These are phyloP conservation scores for Aspidapion aeneum DNA, from an alignment of 2,888 invertebrate species.

Conservation along the genomic window DNA sequence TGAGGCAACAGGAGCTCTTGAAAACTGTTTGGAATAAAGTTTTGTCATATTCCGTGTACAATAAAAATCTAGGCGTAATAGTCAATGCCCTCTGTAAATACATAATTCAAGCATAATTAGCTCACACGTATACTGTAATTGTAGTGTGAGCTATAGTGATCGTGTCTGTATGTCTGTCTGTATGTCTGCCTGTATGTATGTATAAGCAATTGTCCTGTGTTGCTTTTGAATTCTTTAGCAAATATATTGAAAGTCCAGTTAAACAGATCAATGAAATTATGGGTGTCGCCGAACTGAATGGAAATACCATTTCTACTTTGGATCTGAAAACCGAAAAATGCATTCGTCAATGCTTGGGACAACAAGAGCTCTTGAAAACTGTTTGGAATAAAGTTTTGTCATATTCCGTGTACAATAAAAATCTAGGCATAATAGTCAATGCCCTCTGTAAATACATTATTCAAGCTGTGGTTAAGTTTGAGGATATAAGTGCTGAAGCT, in stretches of 20 bases:
- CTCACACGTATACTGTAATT: conserved; percentile 84
- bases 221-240: conserved; percentile 66
- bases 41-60: conserved; percentile 73
- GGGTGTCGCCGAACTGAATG: conserved; percentile 63
- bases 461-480: conserved; percentile 62
- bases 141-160: too few species aligned
- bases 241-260: conserved; percentile 72
- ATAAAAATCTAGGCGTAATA: conserved; percentile 60
- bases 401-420: conserved; percentile 67
- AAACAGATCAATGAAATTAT: conserved; percentile 71
- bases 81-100: conserved; percentile 57
- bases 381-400: conserved; percentile 89
- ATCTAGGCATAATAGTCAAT: conserved; percentile 55
- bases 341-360: conserved; percentile 80
- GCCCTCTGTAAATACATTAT: conserved; percentile 62
- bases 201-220: conserved; percentile 65
- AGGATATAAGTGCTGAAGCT: conserved; percentile 84
- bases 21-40: conserved; percentile 88
- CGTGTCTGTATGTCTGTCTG: too few species aligned
- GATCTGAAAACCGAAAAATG: conserved; percentile 64
- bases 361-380: conserved; percentile 77
- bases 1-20: conserved; percentile 78
- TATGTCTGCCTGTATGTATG: conserved; percentile 62
- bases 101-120: conserved; percentile 63
- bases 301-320: conserved; percentile 52